These are phyloP conservation scores for Criorhina ranunculi DNA, from an alignment of 2,888 invertebrate genomes.

Conservation along the genomic window DNA sequence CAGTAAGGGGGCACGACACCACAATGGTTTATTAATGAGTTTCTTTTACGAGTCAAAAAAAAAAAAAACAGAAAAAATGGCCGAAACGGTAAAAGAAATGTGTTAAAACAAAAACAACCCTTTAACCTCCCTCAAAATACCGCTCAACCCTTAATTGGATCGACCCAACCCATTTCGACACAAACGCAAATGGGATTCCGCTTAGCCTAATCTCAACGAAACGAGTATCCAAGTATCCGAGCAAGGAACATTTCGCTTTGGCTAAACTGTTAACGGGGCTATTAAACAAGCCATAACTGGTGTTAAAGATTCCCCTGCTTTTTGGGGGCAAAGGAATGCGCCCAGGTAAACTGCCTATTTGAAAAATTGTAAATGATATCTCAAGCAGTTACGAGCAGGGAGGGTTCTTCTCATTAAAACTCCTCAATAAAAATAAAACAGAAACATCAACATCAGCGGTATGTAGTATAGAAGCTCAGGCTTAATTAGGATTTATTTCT, in stretches of 20 bases:
- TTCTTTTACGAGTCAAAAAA: constrained; percentile 49
- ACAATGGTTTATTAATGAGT: constrained; percentile 72
- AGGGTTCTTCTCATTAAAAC: constrained; percentile 54
- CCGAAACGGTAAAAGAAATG: constrained; percentile 37
- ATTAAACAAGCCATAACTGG: constrained; percentile 74
- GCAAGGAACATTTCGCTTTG: constrained; percentile 65
- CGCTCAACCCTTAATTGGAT: constrained; percentile 73
- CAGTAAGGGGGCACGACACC: constrained; percentile 50
- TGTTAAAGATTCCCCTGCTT: constrained; percentile 34
- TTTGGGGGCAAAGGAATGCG: constrained; percentile 20
- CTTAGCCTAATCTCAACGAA: constrained; percentile 65
- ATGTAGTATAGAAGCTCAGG: constrained; percentile 13
- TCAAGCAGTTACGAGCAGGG: constrained; percentile 17
- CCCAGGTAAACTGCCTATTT: constrained; percentile 59
- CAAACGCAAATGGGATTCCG: constrained; percentile 69
- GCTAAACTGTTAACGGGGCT: constrained; percentile 68
- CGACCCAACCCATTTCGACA: constrained; percentile 65
- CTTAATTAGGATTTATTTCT: constrained; percentile 71
- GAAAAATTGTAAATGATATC: constrained; percentile 30
- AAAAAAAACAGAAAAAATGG: constrained; percentile 56
- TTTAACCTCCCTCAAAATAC: constrained; percentile 61
- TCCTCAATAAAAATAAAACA: constrained; percentile 58
- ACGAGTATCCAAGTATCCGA: constrained; percentile 48
- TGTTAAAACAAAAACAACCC: constrained; percentile 70
- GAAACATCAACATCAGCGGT: constrained; percentile 53